Percentiles rank a stretch among this genome's conserved stretches.
Evolutionary conservation across 1,140 invertebrate species (phyloP).

Genomic region (Euschistus heros): DNA sequence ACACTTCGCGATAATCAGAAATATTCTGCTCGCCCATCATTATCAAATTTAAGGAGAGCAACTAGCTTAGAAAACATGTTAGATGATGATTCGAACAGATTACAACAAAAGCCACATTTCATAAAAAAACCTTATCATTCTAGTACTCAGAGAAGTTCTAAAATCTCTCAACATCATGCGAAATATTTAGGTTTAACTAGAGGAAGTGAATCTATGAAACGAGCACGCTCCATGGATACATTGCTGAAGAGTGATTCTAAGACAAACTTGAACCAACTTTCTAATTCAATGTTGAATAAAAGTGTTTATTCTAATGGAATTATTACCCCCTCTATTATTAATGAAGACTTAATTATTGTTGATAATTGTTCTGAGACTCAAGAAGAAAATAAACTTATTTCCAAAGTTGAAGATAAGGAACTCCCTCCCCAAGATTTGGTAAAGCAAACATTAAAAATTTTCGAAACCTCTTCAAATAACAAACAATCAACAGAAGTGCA

Average conservation of each 20-base stretch:
- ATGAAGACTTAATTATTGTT: constrained; percentile 39
- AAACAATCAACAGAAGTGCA: background rate
- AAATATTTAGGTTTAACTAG: constrained; percentile 26
- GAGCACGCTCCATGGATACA: constrained; percentile 74
- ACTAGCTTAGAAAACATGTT: constrained; percentile 74
- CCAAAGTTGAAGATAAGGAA: constrained; percentile 39
- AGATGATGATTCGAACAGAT: constrained; percentile 47
- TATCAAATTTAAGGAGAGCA: constrained; percentile 57
- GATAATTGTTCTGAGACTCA: constrained; percentile 31
- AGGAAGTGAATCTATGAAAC: constrained; percentile 53
- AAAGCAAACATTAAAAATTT: constrained; percentile 69
- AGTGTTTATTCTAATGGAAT: constrained; percentile 12
- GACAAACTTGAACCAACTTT: background rate
- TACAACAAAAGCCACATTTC: constrained; percentile 24
- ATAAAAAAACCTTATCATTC: constrained; percentile 23
- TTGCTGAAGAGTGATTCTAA: constrained; percentile 49
- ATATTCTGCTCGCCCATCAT: constrained; percentile 46
- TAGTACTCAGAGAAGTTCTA: constrained; percentile 19
- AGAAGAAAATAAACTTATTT: background rate
- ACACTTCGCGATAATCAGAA: constrained; percentile 54
- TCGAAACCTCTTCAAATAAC: constrained; percentile 46
- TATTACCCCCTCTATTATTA: constrained; percentile 30
- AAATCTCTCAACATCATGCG: constrained; percentile 25
- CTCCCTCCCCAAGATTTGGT: constrained; percentile 75
- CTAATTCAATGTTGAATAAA: background rate